Conservation (phyloP, 2,888 invertebrate species). For the Polia nebulosa region DNA sequence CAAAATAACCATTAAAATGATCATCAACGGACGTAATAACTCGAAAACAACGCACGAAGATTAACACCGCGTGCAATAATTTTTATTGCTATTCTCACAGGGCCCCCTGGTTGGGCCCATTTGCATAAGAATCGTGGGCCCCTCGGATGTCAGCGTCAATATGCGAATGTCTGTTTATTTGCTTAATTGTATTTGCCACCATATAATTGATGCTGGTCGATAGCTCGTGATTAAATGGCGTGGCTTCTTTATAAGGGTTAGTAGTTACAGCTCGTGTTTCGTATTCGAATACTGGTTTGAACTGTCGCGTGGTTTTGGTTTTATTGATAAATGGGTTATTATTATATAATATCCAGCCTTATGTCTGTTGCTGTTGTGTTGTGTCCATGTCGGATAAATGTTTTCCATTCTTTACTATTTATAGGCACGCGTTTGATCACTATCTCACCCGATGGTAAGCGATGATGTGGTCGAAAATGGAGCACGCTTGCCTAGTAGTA, state of each 20-base stretch:
- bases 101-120: constrained; percentile 76
- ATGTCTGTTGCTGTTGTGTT: too few species aligned
- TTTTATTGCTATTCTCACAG: constrained; percentile 78
- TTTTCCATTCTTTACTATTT: too few species aligned
- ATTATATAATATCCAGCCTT: too few species aligned
- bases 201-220: constrained; percentile 67
- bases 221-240: constrained; percentile 56
- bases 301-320: constrained; percentile 7
- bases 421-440: too few species aligned
- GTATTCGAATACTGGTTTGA: constrained; percentile 24
- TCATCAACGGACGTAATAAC: constrained; percentile 51
- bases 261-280: constrained; percentile 16
- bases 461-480: too few species aligned
- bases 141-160: constrained; percentile 77
- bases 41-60: constrained; percentile 58
- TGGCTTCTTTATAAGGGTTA: constrained; percentile 46
- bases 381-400: too few species aligned
- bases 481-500: too few species aligned
- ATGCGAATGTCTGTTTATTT: constrained; percentile 84
- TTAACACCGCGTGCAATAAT: constrained; percentile 68
- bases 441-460: too few species aligned
- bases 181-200: constrained; percentile 84
- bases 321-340: background rate
- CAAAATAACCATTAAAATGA: constrained; percentile 59
- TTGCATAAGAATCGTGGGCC: constrained; percentile 84